These are phyloP conservation scores for Arrhopalites spinosus DNA, from an alignment of 2,888 invertebrate species.

Conservation along the genomic window DNA sequence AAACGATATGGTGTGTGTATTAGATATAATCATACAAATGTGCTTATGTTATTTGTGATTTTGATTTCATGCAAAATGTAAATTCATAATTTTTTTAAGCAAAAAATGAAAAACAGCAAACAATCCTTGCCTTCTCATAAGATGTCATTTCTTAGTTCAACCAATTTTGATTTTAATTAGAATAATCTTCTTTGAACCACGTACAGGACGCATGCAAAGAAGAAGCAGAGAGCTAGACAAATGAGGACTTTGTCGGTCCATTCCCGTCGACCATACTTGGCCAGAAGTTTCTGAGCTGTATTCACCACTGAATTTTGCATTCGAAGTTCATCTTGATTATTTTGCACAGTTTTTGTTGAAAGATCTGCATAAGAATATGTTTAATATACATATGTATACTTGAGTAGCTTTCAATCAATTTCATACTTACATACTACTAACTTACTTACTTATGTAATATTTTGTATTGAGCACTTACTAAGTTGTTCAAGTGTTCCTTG, in stretches of 20 bases:
- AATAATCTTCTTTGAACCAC: constrained; percentile 89
- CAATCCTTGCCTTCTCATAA: background rate
- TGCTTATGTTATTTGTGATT: too few relatives aligned
- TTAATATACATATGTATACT: background rate
- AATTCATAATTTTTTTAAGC: background rate
- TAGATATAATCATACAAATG: too few relatives aligned
- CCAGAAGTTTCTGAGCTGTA: constrained; percentile 87
- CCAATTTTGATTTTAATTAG: constrained; percentile 58
- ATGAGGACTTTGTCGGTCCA: constrained; percentile 92
- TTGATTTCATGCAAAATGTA: too few relatives aligned
- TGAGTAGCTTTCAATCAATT: background rate
- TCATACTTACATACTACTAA: too few relatives aligned
- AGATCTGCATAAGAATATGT: constrained; percentile 59
- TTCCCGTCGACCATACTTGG: constrained; percentile 92
- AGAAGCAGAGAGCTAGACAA: constrained; percentile 84
- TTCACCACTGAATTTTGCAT: constrained; percentile 84
- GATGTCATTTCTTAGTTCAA: background rate
- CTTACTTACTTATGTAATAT: background rate
- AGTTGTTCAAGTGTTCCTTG: constrained; percentile 82
- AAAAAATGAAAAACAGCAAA: background rate
- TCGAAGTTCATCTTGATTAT: constrained; percentile 80
- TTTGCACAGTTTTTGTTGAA: constrained; percentile 64
- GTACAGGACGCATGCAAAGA: constrained; percentile 87
- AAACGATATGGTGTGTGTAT: too few relatives aligned
- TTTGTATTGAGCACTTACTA: constrained; percentile 61